Percentiles rank a stretch among this genome's conserved stretches.
Evolutionary conservation across 2,113 vertebrate genomes (phyloP).

Genomic region (Pygoscelis adeliae): DNA sequence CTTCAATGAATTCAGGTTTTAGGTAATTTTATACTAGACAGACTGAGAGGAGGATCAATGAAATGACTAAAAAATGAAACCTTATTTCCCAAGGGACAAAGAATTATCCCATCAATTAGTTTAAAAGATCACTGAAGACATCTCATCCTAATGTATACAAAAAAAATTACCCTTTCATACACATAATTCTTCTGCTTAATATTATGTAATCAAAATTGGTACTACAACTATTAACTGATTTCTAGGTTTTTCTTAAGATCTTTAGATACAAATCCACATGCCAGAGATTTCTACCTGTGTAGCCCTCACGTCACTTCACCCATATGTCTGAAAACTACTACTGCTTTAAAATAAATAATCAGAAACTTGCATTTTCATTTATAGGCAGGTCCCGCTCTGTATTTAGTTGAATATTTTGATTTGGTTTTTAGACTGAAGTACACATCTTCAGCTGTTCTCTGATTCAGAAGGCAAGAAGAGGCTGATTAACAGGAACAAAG

Average conservation of each 20-base stretch:
- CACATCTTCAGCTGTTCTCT: not conserved
- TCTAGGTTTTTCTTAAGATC: not conserved
- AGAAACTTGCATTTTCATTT: not conserved
- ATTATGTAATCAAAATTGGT: not conserved
- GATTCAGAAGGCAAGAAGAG: not conserved
- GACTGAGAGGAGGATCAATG: not conserved
- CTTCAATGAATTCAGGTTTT: not conserved
- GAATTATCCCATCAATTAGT: not conserved
- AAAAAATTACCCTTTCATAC: not conserved
- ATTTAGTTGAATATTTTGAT: not conserved
- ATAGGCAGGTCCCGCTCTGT: not conserved
- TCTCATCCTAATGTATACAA: not conserved
- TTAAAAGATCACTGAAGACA: not conserved
- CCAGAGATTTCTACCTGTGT: not conserved
- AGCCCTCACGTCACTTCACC: not conserved
- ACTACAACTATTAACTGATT: not conserved
- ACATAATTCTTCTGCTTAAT: not conserved
- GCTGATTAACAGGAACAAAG: not conserved
- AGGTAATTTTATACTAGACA: not conserved
- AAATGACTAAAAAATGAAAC: not conserved
- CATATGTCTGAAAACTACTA: not conserved
- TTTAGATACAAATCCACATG: not conserved
- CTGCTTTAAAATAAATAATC: not conserved
- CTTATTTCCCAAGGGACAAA: not conserved
- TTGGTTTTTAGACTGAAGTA: not conserved